These are phyloP conservation scores for Mustelus asterias DNA, from an alignment of 2,113 vertebrate genomes.

Conservation along the genomic window DNA sequence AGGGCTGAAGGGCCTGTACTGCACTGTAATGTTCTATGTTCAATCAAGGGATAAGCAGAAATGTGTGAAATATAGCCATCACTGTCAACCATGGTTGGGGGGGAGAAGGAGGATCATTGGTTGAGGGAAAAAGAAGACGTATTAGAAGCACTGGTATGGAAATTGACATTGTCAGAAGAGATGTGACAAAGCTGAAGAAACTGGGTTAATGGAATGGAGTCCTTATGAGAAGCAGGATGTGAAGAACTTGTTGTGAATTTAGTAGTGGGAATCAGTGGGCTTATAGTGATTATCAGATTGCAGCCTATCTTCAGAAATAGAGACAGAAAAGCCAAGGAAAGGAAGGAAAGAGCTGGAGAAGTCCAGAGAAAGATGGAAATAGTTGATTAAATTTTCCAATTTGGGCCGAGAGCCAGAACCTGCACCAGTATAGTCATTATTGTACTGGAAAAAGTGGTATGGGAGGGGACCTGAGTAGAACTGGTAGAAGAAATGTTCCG, in stretches of 20 bases:
- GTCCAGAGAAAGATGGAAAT: not conserved
- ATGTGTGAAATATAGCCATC: not conserved
- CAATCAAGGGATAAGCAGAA: not conserved
- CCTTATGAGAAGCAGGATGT: not conserved
- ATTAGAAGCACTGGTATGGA: not conserved
- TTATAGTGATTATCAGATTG: not conserved
- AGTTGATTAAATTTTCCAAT: not conserved
- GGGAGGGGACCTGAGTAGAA: not conserved
- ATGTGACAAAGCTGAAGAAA: not conserved
- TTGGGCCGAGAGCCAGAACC: not conserved
- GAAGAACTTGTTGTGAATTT: not conserved
- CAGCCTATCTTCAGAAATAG: not conserved
- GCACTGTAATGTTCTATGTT: too few species aligned
- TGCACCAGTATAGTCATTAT: not conserved
- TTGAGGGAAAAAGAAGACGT: not conserved
- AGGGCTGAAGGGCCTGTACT: too few species aligned
- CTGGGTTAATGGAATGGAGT: not conserved
- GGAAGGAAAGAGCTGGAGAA: not conserved
- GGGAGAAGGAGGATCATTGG: too few species aligned
- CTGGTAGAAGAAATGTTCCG: not conserved
- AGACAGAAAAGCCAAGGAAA: not conserved
- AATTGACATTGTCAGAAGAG: not conserved
- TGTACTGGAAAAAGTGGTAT: not conserved
- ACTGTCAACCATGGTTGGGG: not conserved
- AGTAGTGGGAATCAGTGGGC: not conserved